Base-by-base conservation (phyloP, 2,888 invertebrate genomes). In the Microplitis deprimator region DNA sequence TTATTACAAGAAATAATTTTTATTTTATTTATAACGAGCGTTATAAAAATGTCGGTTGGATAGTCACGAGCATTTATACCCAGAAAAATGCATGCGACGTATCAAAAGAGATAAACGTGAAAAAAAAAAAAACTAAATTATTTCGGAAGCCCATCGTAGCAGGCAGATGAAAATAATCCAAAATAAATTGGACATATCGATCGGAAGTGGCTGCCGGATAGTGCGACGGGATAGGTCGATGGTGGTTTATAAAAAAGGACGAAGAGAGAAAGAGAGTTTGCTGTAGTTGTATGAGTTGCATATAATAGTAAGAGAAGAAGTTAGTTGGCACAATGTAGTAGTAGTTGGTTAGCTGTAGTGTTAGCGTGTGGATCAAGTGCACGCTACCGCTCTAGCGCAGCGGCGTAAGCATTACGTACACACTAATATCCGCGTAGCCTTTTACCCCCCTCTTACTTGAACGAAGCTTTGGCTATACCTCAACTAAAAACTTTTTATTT, bases 181-280 rank as follows among this genome's bases (percentile, higher is more conserved):
- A 87, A 87, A 86, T 85, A 86, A 87, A 84, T 85, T 84, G 81
- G 77, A 79, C 72, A 79, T 84, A 86, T 86, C 86, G 86, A 86
- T 86, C 85, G 82, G 77, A 68, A 50, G 79, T 74, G 67, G 64
- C 60, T 71, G n/a, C 10, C 8, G 59, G 61, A 80, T 76, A 81
- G 79, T 59, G 29, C 50, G 50, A 50, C 50, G 50, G 50, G 50
- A 50, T 50, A 50, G 50, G 50, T 50, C 50, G 50, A 50, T 50
- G 50, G 50, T 50, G 13, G 50, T 50, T 50, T 50, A 68, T 17
- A 68, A 50, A 68, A 50, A 67, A 40, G 60, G 39, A 68, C 20
- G 16, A 67, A 60, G 67, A 59, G 16, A 61, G 62, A n/a, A 13
- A 50, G 7, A 68, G 41, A 78, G 77, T 29, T 29, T 29, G 4